phyloP scores from a whole-genome alignment of 2,797 vertebrate genomes.

The Crenichthys baileyi region DNA sequence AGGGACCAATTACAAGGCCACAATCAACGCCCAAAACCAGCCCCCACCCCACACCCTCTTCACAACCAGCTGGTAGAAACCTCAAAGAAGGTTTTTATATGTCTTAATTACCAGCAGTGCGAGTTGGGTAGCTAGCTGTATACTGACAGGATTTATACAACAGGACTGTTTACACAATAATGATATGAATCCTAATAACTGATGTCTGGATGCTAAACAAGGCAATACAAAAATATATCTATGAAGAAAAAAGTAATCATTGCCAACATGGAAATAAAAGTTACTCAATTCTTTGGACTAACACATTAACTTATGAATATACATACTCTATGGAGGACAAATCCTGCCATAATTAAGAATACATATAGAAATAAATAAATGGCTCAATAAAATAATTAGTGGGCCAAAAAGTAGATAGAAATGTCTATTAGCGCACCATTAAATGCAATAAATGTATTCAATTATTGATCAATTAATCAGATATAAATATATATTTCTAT shows the following conservation, averaged over 20 bases:
- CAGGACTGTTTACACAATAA: not conserved
- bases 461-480: too few species aligned
- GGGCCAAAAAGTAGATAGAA: too few species aligned
- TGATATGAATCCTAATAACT: not conserved
- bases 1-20: conserved; percentile 66
- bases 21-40: conserved; percentile 42
- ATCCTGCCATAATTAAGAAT: too few species aligned
- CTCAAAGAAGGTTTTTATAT: conserved; percentile 33
- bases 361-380: too few species aligned
- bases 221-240: not conserved
- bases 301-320: too few species aligned
- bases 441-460: too few species aligned
- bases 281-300: not conserved
- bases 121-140: conserved; percentile 20
- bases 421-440: too few species aligned
- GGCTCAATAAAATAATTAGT: too few species aligned
- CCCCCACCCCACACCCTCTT: conserved; percentile 33
- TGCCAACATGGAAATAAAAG: not conserved
- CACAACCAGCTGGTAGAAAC: conserved; percentile 53
- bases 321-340: too few species aligned
- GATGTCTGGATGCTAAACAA: not conserved
- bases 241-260: not conserved
- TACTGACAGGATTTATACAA: not conserved
- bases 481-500: too few species aligned
- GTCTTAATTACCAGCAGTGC: conserved; percentile 40